These are phyloP conservation scores for Drosophila nigricruria DNA, from an alignment of 2,888 invertebrate genomes.

Conservation along the genomic window DNA sequence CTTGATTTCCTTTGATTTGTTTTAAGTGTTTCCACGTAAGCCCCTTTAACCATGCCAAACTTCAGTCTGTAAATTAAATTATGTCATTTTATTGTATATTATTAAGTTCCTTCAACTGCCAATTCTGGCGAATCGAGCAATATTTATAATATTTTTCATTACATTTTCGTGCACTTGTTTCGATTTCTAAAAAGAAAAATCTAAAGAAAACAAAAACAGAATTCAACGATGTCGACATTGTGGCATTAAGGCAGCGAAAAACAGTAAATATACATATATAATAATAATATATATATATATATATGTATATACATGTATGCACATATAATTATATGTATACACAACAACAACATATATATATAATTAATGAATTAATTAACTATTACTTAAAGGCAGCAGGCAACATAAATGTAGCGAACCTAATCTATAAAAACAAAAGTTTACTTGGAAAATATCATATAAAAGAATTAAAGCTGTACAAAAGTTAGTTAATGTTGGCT, in stretches of 20 bases:
- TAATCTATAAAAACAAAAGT: constrained; percentile 59
- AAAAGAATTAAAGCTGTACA: constrained; percentile 71
- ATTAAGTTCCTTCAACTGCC: constrained; percentile 74
- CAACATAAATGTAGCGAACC: constrained; percentile 69
- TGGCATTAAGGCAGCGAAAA: constrained; percentile 61
- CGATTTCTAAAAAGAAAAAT: constrained; percentile 40
- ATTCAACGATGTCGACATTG: constrained; percentile 58
- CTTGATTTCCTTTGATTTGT: constrained; percentile 14
- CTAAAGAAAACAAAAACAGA: constrained; percentile 4
- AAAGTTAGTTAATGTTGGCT: constrained; percentile 74
- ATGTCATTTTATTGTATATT: constrained; percentile 52
- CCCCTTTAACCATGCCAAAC: constrained; percentile 41
- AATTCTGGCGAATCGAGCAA: constrained; percentile 60
- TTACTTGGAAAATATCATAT: constrained; percentile 70
- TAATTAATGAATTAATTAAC: constrained; percentile 19
- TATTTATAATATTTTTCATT: constrained; percentile 57
- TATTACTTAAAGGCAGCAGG: constrained; percentile 70
- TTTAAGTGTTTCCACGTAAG: constrained; percentile 19
- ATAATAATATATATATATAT: constrained; percentile 41
- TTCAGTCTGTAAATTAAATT: constrained; percentile 41
- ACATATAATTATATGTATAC: constrained; percentile 59
- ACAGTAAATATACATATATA: constrained; percentile 45
- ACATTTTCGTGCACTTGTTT: constrained; percentile 41
- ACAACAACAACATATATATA: constrained; percentile 43
- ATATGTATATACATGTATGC: constrained; percentile 54